A percentile compares a stretch with the other conserved stretches of the same genome.
These are phyloP conservation scores for Hermaeophaga mercurialis DNA, from an alignment of 2,888 invertebrate genomes.

Conservation along the genomic window DNA sequence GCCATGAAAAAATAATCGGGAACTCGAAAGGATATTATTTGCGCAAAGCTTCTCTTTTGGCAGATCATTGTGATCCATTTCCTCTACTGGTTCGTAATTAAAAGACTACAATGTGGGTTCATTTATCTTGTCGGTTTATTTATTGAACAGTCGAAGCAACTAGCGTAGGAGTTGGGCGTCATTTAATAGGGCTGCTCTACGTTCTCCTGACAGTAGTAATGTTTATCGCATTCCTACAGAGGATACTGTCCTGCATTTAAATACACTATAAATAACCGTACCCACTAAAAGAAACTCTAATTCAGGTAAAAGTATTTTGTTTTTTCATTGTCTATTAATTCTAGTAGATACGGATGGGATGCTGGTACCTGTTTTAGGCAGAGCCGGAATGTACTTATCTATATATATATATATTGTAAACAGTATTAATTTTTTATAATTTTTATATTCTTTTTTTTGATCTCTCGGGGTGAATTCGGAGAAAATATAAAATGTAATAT, in stretches of 20 bases:
- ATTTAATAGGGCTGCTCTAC: constrained; percentile 42
- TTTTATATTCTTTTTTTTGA: no score
- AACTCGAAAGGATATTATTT: no score
- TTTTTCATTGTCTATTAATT: no score
- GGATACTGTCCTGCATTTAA: constrained; percentile 37
- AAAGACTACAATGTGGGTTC: constrained; percentile 41
- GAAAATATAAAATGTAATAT: no score
- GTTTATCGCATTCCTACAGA: constrained; percentile 41
- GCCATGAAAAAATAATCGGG: no score
- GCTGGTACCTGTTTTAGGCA: no score
- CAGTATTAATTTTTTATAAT: no score
- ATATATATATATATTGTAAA: no score
- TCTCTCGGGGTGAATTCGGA: no score
- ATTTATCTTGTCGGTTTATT: constrained; percentile 44
- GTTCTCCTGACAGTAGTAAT: constrained; percentile 39
- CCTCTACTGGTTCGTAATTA: constrained; percentile 38
- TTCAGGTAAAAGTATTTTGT: constrained; percentile 12
- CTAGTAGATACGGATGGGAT: no score
- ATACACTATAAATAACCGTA: constrained; percentile 24
- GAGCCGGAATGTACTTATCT: no score
- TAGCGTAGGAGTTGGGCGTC: constrained; percentile 38
- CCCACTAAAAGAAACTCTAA: constrained; percentile 13
- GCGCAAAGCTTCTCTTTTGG: neutral
- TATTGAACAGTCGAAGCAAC: constrained; percentile 40
- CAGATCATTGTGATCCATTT: constrained; percentile 1